These are phyloP conservation scores for Caradrina kadenii DNA, from an alignment of 2,888 invertebrate genomes.

Conservation along the genomic window DNA sequence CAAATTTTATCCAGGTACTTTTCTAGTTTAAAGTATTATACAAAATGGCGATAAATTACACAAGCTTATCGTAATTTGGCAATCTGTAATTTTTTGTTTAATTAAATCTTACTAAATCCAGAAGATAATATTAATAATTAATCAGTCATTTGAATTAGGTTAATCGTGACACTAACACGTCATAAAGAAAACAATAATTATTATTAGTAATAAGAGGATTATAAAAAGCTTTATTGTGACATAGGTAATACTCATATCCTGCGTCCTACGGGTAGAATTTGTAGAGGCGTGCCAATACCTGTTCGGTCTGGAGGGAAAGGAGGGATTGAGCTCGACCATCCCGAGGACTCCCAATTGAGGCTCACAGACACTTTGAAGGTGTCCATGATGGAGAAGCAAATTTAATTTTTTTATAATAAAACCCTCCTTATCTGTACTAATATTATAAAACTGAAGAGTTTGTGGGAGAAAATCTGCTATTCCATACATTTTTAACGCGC, in stretches of 20 bases:
- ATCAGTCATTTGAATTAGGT: constrained; percentile 32
- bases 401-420: too few species aligned
- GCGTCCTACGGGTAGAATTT: too few species aligned
- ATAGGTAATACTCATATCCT: neutral
- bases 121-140: constrained; percentile 21
- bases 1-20: neutral
- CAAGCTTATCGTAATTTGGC: constrained; percentile 7
- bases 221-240: neutral
- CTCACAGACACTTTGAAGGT: too few species aligned
- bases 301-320: too few species aligned
- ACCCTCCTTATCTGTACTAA: too few species aligned
- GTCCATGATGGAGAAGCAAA: too few species aligned
- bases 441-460: too few species aligned
- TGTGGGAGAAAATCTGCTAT: too few species aligned
- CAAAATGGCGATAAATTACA: constrained; percentile 3
- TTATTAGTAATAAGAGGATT: neutral
- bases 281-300: too few species aligned
- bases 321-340: too few species aligned
- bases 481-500: too few species aligned
- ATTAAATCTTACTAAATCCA: constrained; percentile 30
- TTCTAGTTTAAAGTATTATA: neutral
- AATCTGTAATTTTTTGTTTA: neutral
- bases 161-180: constrained; percentile 2
- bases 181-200: constrained; percentile 8
- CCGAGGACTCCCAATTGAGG: too few species aligned